Evolutionary conservation across 1,140 invertebrate genomes (phyloP), one percentile per base, ranked within the genome.

Genomic region (Oscheius sp.): DNA sequence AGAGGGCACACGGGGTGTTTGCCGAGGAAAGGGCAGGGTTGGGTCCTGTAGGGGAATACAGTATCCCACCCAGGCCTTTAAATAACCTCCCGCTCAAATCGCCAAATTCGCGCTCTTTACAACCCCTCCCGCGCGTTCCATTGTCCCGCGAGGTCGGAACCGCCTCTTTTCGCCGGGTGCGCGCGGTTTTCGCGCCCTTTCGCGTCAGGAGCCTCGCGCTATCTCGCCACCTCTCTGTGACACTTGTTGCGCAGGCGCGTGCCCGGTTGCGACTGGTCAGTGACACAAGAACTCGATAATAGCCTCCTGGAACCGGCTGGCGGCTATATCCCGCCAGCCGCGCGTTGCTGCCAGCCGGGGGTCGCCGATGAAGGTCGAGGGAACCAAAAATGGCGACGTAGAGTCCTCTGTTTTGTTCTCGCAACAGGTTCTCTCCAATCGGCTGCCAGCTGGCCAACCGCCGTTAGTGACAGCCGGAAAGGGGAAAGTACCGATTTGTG

Each of bases 241-340:
- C 49, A 55, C 49, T 55, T 55, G 49, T 20, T 55, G 15, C 49
- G n/a, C n/a, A n/a, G n/a, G n/a, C n/a, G n/a, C n/a, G n/a, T n/a
- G n/a, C n/a, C n/a, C n/a, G n/a, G n/a, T 42, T 23, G 15, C 49
- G 28, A 55, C 49, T 55, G 49, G 49, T 23, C 49, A 55, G 49
- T 55, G 7, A 55, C 49, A 55, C 49, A 55, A 55, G 49, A 55
- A 55, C 49, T 55, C 49, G 49, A 55, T 55, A 55, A 55, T 55
- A 7, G 49, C 23, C 23, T 4, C 49, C 49, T 55, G 49, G 49
- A 55, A 55, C 49, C 49, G 49, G 49, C 49, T 23, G 7, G 7
- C 49, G 23, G 49, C n/a, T n/a, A n/a, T n/a, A n/a, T n/a, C n/a
- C n/a, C n/a, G n/a, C n/a, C n/a, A n/a, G 49, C 28, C 49, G 49